phyloP scores from a whole-genome alignment of 2,797 vertebrate species.

The Coregonus sp. region DNA sequence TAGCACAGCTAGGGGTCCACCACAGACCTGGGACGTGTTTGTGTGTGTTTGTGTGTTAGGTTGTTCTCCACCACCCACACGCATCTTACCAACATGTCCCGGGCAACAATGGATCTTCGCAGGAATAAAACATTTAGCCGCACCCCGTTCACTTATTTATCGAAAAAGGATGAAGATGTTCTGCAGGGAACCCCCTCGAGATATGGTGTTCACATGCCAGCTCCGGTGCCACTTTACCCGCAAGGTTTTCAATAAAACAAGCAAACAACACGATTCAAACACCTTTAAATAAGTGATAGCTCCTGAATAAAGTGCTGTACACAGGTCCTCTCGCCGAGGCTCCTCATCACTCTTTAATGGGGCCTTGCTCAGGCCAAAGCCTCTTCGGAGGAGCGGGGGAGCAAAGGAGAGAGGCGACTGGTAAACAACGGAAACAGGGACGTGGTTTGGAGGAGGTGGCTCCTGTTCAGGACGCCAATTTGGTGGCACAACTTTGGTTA shows the following conservation, averaged over 20 bases:
- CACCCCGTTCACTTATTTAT: slow-evolving; percentile 78
- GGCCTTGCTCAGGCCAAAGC: slow-evolving; percentile 43
- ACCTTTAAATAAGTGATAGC: slow-evolving; percentile 80
- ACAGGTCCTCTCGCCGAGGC: slow-evolving; percentile 65
- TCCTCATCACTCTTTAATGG: slow-evolving; percentile 79
- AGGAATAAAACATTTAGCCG: slow-evolving; percentile 76
- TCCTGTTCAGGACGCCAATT: slow-evolving; percentile 53
- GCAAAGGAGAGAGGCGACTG: slow-evolving; percentile 34
- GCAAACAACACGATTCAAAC: slow-evolving; percentile 84
- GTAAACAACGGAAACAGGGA: slow-evolving; percentile 26
- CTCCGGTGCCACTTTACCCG: slow-evolving; percentile 74
- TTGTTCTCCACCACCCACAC: slow-evolving; percentile 18
- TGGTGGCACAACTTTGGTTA: slow-evolving; percentile 55
- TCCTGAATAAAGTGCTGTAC: slow-evolving; percentile 81
- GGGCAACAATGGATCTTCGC: slow-evolving; percentile 71
- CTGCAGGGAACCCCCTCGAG: slow-evolving; percentile 73
- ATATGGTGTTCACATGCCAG: slow-evolving; percentile 74
- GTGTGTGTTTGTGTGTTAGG: slow-evolving; percentile 15
- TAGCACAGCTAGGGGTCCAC: slow-evolving; percentile 22
- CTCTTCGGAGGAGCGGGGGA: slow-evolving; percentile 34
- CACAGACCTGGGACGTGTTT: slow-evolving; percentile 3
- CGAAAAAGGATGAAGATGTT: slow-evolving; percentile 59
- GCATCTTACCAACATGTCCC: slow-evolving; percentile 59
- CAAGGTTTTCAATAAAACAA: slow-evolving; percentile 85
- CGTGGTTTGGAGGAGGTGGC: slow-evolving; percentile 33